Conservation (phyloP, 2,113 vertebrate species). For the Paracanthobrama guichenoti region DNA sequence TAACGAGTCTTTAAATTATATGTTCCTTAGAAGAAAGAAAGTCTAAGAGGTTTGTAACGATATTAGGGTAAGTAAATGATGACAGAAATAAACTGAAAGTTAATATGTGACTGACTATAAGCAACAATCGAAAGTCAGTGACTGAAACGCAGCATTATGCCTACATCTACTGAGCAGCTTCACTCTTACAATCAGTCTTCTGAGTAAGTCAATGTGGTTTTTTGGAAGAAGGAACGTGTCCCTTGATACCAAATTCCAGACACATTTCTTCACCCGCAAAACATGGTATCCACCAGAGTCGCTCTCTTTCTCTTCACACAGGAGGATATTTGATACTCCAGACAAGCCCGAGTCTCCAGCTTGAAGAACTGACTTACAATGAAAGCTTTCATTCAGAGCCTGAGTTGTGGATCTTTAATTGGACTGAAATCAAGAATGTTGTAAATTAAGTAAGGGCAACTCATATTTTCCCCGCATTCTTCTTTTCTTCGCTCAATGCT, state of each 20-base stretch:
- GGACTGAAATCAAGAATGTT: slow-evolving; percentile 57
- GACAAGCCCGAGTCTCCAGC: slow-evolving; percentile 39
- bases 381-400: slow-evolving; percentile 48
- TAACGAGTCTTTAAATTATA: not conserved
- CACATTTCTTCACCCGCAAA: slow-evolving; percentile 54
- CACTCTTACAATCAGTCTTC: not conserved
- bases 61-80: not conserved
- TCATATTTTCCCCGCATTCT: slow-evolving; percentile 49
- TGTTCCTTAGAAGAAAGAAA: not conserved
- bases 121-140: not conserved
- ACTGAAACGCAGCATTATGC: not conserved
- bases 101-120: not conserved
- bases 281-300: slow-evolving; percentile 44
- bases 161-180: not conserved
- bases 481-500: slow-evolving; percentile 51
- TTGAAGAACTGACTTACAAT: slow-evolving; percentile 41
- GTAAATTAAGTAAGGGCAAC: slow-evolving; percentile 46
- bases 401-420: slow-evolving; percentile 51
- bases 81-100: not conserved
- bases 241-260: slow-evolving; percentile 53
- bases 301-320: slow-evolving; percentile 43
- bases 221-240: slow-evolving; percentile 38
- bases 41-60: not conserved
- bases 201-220: slow-evolving; percentile 10
- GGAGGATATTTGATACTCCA: slow-evolving; percentile 43